A percentile compares a stretch with the other conserved stretches of the same genome.
Evolutionary conservation across 2,113 vertebrate genomes (phyloP).

Genomic region (Phocoena sinus): DNA sequence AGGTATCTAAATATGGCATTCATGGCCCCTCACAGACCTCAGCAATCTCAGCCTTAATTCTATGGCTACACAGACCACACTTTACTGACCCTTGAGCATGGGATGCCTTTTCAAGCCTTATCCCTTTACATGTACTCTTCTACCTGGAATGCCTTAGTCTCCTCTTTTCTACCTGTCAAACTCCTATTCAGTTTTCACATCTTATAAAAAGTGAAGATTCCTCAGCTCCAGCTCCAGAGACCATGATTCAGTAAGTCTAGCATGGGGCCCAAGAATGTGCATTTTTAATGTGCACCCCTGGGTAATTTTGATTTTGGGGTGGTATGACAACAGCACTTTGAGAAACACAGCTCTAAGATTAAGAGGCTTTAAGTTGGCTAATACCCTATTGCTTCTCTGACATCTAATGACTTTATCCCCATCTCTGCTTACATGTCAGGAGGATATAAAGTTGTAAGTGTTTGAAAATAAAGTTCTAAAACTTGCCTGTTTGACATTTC

Average conservation of each 20-base stretch:
- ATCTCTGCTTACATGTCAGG: constrained; percentile 35
- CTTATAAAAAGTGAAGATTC: constrained; percentile 13
- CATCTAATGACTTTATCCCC: neutral
- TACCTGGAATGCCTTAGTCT: neutral
- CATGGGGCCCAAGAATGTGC: neutral
- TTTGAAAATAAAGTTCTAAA: constrained; percentile 44
- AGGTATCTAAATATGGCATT: neutral
- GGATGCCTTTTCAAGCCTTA: neutral
- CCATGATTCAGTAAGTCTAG: neutral
- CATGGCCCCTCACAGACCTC: neutral
- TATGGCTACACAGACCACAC: neutral
- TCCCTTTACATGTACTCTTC: neutral
- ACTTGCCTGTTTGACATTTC: constrained; percentile 74
- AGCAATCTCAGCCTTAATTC: neutral
- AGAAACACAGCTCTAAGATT: neutral
- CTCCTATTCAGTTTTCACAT: neutral
- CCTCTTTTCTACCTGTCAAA: neutral
- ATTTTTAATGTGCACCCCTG: neutral
- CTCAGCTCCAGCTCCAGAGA: neutral
- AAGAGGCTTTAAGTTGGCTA: neutral
- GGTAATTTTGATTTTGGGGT: neutral
- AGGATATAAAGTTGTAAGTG: constrained; percentile 10
- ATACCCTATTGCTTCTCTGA: constrained; percentile 25
- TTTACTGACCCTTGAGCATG: neutral
- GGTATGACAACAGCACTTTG: neutral